A percentile compares a stretch with the other conserved stretches of the same genome.
These are phyloP conservation scores for Calliscelio sp. DNA, from an alignment of 2,888 invertebrate genomes.

Conservation along the genomic window DNA sequence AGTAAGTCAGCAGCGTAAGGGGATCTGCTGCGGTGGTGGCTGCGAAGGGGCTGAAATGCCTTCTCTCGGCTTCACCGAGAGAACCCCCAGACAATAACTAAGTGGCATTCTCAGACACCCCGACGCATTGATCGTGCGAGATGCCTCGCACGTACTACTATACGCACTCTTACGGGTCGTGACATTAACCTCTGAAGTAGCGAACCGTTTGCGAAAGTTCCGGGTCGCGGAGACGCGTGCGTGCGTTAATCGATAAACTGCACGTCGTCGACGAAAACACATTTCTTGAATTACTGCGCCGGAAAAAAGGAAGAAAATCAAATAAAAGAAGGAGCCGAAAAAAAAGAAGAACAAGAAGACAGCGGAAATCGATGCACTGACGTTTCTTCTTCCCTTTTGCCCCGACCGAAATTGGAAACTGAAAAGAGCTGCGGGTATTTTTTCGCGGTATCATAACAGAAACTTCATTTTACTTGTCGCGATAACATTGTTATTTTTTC, in stretches of 20 bases:
- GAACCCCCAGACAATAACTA: conserved; percentile 80
- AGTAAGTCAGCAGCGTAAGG: conserved; percentile 55
- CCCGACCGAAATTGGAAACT: conserved; percentile 71
- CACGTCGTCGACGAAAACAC: conserved; percentile 75
- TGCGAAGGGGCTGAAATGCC: conserved; percentile 66
- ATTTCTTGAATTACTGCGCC: conserved; percentile 49
- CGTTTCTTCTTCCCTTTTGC: conserved; percentile 62
- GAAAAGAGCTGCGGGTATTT: conserved; percentile 70
- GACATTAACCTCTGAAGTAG: conserved; percentile 80
- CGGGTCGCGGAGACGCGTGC: conserved; percentile 60
- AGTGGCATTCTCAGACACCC: conserved; percentile 82
- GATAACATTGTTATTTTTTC: conserved; percentile 73
- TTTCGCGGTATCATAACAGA: conserved; percentile 72
- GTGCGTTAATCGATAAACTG: conserved; percentile 78
- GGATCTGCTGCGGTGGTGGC: conserved; percentile 45
- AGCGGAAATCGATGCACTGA: conserved; percentile 60
- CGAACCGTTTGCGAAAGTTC: conserved; percentile 62
- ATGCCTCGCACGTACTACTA: conserved; percentile 68
- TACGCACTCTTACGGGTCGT: conserved; percentile 72
- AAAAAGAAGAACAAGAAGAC: background rate
- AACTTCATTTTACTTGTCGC: conserved; percentile 71
- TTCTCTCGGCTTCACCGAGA: no score
- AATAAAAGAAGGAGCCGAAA: background rate
- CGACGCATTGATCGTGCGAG: conserved; percentile 77
- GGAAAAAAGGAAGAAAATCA: conserved; percentile 8